Conservation (phyloP, 2,888 invertebrate species). For the Diaperis boleti region DNA sequence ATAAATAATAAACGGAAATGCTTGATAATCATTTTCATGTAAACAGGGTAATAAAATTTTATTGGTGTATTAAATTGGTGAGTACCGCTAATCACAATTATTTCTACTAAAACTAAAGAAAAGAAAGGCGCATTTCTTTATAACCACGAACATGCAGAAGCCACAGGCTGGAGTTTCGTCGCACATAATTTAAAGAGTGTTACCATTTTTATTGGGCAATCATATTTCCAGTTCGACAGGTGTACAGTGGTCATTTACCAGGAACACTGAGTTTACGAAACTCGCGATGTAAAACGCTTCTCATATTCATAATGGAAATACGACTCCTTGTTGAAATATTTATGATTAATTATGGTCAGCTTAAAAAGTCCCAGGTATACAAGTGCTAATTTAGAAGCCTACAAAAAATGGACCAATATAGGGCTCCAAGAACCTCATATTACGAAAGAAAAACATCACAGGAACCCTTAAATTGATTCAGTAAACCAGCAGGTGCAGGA, state of each 20-base stretch:
- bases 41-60: slow-evolving; percentile 26
- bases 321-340: slow-evolving; percentile 24
- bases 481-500: slow-evolving; percentile 35
- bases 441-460: slow-evolving; percentile 4
- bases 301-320: slow-evolving; percentile 20
- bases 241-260: slow-evolving; percentile 10
- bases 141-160: not conserved
- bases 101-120: slow-evolving; percentile 1
- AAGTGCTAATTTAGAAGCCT: not conserved
- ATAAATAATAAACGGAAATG: slow-evolving; percentile 21
- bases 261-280: slow-evolving; percentile 21
- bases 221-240: slow-evolving; percentile 22
- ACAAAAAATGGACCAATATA: not conserved
- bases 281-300: slow-evolving; percentile 18
- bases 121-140: not conserved
- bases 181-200: no score
- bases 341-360: slow-evolving; percentile 8
- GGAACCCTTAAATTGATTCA: slow-evolving; percentile 33
- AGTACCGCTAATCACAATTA: slow-evolving; percentile 18
- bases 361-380: no score
- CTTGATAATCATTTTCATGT: slow-evolving; percentile 15
- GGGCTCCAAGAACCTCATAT: not conserved
- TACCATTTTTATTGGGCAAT: slow-evolving; percentile 1
- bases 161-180: no score
- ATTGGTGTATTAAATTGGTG: slow-evolving; percentile 13